These are phyloP conservation scores for Sylvia atricapilla DNA, from an alignment of 2,113 vertebrate species.

Conservation along the genomic window DNA sequence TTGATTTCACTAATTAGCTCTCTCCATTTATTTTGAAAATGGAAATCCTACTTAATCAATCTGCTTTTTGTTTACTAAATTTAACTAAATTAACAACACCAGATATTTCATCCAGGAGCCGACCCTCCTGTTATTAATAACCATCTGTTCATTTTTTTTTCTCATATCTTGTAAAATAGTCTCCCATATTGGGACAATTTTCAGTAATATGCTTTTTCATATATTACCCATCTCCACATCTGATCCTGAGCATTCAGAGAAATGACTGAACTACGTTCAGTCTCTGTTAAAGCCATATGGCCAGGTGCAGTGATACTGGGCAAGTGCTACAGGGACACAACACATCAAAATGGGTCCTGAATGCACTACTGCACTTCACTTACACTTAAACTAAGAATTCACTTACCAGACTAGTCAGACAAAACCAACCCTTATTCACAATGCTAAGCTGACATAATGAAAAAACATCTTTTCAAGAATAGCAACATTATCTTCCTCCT, in stretches of 20 bases:
- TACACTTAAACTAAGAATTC: neutral
- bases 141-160: neutral
- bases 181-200: neutral
- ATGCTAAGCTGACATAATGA: neutral
- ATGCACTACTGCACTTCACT: neutral
- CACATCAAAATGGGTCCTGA: neutral
- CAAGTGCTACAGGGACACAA: neutral
- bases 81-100: constrained; percentile 42
- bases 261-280: neutral
- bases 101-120: constrained; percentile 23
- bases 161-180: neutral
- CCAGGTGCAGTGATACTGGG: neutral
- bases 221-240: neutral
- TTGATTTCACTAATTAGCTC: constrained; percentile 42
- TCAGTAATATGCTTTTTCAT: neutral
- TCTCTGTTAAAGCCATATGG: neutral
- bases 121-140: constrained; percentile 24
- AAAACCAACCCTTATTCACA: neutral
- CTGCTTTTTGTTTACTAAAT: constrained; percentile 49
- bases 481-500: neutral
- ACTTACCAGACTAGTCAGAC: neutral
- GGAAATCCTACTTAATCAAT: constrained; percentile 50
- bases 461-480: neutral
- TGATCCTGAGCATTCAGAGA: neutral
- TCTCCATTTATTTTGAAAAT: constrained; percentile 44